phyloP scores from a whole-genome alignment of 1,140 invertebrate genomes.

The Brachionus koreanus region DNA sequence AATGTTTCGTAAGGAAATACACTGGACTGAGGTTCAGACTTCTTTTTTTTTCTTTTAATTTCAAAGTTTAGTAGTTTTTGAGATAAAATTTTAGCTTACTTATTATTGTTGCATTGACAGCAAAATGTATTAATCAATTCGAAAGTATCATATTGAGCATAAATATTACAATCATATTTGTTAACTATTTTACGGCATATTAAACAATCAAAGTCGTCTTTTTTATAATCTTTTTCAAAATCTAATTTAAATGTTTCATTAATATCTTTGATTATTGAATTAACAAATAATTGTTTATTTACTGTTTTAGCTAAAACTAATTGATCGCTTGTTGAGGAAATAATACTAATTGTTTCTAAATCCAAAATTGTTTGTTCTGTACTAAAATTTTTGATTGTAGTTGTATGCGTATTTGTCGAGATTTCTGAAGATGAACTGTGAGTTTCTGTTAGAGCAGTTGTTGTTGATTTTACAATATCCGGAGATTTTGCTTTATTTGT shows the following conservation, averaged over 20 bases:
- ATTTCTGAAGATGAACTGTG: neutral
- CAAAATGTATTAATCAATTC: neutral
- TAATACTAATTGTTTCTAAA: neutral
- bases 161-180: neutral
- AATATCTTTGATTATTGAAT: neutral
- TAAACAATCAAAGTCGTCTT: slow-evolving; percentile 26
- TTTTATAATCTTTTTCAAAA: neutral
- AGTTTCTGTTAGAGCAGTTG: neutral
- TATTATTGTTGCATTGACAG: slow-evolving; percentile 13
- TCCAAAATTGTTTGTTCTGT: neutral
- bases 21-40: neutral
- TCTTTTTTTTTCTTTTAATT: neutral
- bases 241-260: slow-evolving; percentile 6
- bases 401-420: neutral
- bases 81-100: neutral
- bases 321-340: neutral
- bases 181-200: neutral
- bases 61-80: neutral
- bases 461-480: neutral
- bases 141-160: neutral
- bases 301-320: neutral
- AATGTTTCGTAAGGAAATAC: neutral
- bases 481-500: neutral
- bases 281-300: neutral
- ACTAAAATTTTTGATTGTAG: neutral